phyloP scores from a whole-genome alignment of 2,797 vertebrate genomes.

The Intellagama lesueurii region DNA sequence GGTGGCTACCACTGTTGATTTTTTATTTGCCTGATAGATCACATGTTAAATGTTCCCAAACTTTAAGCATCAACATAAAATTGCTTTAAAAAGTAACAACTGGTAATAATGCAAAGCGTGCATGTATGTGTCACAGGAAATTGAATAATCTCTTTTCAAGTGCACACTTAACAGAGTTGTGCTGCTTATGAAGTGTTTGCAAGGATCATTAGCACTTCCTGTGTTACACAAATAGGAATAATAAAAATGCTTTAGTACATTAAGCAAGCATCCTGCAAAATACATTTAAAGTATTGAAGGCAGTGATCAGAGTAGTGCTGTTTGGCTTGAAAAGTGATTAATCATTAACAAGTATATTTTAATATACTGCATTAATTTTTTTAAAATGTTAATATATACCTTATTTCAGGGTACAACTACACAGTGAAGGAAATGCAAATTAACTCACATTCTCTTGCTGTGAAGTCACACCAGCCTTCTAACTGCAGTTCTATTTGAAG shows the following conservation, averaged over 20 bases:
- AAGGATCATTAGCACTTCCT: neutral
- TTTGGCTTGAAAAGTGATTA: neutral
- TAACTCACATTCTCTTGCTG: too few species aligned
- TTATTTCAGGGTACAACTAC: too few species aligned
- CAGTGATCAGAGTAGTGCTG: neutral
- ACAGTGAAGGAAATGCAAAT: too few species aligned
- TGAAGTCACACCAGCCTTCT: too few species aligned
- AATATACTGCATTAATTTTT: neutral
- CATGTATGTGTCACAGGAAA: too few species aligned
- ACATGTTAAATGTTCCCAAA: neutral
- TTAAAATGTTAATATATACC: too few species aligned
- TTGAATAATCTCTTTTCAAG: neutral
- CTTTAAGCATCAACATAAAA: neutral
- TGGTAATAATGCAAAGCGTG: too few species aligned
- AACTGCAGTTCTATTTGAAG: too few species aligned
- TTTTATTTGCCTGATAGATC: neutral
- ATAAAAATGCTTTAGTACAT: neutral
- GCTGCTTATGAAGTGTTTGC: neutral
- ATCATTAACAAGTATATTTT: neutral
- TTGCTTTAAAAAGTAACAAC: too few species aligned
- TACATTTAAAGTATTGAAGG: neutral
- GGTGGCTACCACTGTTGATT: neutral
- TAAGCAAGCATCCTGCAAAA: neutral
- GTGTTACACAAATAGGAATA: neutral
- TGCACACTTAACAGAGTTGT: neutral